Evolutionary conservation across 2,113 vertebrate genomes (phyloP).

Genomic region (Ochotona curzoniae): DNA sequence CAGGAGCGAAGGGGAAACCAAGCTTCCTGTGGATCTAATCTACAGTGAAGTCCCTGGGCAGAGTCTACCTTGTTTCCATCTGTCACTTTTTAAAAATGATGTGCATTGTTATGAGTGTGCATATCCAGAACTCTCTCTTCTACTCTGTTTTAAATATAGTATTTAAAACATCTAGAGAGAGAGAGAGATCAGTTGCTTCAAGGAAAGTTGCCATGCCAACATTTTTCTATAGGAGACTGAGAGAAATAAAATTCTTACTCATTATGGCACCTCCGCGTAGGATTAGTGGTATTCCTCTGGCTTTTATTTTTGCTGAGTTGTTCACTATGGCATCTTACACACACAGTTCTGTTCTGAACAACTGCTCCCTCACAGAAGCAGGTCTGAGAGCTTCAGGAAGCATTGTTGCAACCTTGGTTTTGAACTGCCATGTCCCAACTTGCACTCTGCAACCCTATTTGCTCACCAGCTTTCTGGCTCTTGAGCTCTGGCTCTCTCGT

Average conservation of each 20-base stretch:
- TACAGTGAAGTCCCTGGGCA: background rate
- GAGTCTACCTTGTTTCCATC: conserved; percentile 35
- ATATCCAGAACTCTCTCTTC: background rate
- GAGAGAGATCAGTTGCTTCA: conserved; percentile 3
- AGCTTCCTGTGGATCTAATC: conserved; percentile 46
- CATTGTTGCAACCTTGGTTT: background rate
- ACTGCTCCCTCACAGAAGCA: conserved; percentile 24
- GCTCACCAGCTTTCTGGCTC: background rate
- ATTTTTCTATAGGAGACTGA: conserved; percentile 21
- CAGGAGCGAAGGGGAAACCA: background rate
- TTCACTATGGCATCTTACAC: background rate
- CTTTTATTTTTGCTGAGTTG: conserved; percentile 1
- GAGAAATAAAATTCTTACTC: conserved; percentile 31
- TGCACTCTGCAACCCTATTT: background rate
- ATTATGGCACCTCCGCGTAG: conserved; percentile 29
- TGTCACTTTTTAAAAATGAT: conserved; percentile 21
- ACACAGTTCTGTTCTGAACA: background rate
- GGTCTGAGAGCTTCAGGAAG: conserved; percentile 14
- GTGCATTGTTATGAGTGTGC: background rate
- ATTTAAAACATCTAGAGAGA: background rate
- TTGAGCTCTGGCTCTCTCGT: background rate
- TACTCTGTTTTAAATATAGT: conserved; percentile 11
- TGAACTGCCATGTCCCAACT: conserved; percentile 31
- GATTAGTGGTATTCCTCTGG: conserved; percentile 26
- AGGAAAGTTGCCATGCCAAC: conserved; percentile 6